Evolutionary conservation across 2,113 vertebrate species (phyloP).

Genomic region (Hypomesus transpacificus): DNA sequence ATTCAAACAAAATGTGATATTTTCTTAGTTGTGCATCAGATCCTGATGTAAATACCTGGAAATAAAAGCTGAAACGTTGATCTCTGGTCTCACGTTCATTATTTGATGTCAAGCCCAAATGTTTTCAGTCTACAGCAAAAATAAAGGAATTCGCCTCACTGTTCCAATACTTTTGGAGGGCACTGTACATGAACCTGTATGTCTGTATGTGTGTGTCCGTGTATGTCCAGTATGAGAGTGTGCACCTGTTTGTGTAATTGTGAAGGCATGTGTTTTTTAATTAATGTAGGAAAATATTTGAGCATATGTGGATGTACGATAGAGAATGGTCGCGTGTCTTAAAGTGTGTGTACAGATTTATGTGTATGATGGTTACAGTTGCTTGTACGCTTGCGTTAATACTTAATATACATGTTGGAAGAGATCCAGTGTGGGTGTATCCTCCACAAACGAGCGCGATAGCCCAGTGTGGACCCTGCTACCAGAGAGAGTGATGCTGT

Average conservation of each 20-base stretch:
- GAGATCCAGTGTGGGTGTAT: too few species aligned
- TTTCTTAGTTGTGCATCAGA: too few species aligned
- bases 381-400: too few species aligned
- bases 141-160: too few species aligned
- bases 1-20: too few species aligned
- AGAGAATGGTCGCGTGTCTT: not conserved
- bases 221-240: not conserved
- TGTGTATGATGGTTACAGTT: not conserved
- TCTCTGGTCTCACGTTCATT: too few species aligned
- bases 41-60: too few species aligned
- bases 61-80: too few species aligned
- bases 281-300: slow-evolving; percentile 21
- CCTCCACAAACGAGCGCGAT: not conserved
- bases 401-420: too few species aligned
- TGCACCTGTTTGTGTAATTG: not conserved
- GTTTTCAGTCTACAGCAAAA: too few species aligned
- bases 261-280: not conserved
- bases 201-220: not conserved
- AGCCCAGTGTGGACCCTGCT: slow-evolving; percentile 20
- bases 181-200: not conserved
- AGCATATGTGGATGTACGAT: not conserved
- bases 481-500: slow-evolving; percentile 32
- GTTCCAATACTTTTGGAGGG: too few species aligned
- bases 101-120: too few species aligned
- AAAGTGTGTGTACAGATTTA: not conserved